Conservation (phyloP, 2,888 invertebrate genomes). For the Tuta absoluta region DNA sequence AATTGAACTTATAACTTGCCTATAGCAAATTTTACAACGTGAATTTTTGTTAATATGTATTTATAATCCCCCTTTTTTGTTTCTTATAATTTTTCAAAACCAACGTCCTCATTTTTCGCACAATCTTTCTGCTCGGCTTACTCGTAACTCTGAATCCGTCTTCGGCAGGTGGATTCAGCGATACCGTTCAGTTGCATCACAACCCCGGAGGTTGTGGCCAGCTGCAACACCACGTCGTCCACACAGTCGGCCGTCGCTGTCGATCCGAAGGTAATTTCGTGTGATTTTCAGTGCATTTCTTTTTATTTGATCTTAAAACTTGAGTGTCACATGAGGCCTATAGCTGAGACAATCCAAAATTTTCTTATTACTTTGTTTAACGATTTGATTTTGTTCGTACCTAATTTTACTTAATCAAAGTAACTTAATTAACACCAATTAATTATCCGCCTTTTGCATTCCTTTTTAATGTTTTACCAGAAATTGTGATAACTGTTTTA, state of each 20-base stretch:
- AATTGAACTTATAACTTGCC: not conserved
- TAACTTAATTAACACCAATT: too few species aligned
- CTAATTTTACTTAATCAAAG: too few species aligned
- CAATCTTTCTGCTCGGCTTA: not conserved
- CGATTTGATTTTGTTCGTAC: too few species aligned
- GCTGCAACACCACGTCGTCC: conserved; percentile 71
- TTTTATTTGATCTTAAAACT: not conserved
- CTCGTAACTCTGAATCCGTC: conserved; percentile 38
- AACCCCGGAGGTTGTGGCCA: conserved; percentile 73
- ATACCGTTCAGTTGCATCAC: conserved; percentile 80
- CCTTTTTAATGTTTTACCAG: too few species aligned
- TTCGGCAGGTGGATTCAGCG: conserved; percentile 72
- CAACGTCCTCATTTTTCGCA: conserved; percentile 24
- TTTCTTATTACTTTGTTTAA: too few species aligned
- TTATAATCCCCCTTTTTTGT: not conserved
- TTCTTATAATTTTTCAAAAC: not conserved
- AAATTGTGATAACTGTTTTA: too few species aligned
- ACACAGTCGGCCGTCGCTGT: conserved; percentile 59
- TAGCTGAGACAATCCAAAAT: too few species aligned
- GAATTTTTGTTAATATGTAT: too few species aligned
- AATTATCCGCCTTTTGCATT: too few species aligned
- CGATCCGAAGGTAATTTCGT: conserved; percentile 63
- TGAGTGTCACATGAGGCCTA: too few species aligned
- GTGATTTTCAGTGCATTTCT: not conserved
- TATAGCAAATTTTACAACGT: not conserved